Conservation (phyloP, 2,888 invertebrate species). For the Sminthurinus aureus region DNA sequence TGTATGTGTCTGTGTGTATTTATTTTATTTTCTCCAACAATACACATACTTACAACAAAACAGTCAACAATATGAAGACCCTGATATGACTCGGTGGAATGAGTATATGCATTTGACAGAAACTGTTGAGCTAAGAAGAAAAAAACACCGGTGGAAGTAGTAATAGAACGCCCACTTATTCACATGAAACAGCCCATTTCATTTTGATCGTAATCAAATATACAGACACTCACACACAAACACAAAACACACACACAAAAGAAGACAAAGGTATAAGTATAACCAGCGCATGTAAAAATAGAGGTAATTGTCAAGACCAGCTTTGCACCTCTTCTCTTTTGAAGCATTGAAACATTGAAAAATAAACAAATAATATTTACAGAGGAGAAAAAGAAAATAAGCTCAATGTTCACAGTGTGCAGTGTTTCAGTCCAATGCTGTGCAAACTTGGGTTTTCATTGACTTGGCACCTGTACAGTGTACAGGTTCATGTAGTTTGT, state of each 20-base stretch:
- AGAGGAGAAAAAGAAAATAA: too few relatives aligned
- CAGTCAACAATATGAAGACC: not conserved
- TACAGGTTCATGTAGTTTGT: too few relatives aligned
- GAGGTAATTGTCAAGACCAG: too few relatives aligned
- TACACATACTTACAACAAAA: not conserved
- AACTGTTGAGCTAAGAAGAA: not conserved
- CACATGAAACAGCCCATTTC: conserved; percentile 24
- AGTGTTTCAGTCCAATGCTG: too few relatives aligned
- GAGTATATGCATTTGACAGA: not conserved
- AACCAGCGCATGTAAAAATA: too few relatives aligned
- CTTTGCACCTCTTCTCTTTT: too few relatives aligned
- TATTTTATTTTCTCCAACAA: not conserved
- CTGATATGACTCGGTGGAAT: not conserved
- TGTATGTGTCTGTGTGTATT: not conserved
- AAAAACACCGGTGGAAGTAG: conserved; percentile 13
- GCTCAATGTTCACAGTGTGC: too few relatives aligned
- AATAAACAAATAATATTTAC: too few relatives aligned
- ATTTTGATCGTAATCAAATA: conserved; percentile 19
- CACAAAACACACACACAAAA: not conserved
- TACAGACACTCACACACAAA: not conserved
- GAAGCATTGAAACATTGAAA: too few relatives aligned
- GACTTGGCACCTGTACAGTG: too few relatives aligned
- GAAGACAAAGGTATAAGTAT: too few relatives aligned
- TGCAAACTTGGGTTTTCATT: too few relatives aligned
- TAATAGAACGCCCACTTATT: conserved; percentile 7